These are phyloP conservation scores for Bombus superbus DNA, from an alignment of 1,140 invertebrate genomes.

Conservation along the genomic window DNA sequence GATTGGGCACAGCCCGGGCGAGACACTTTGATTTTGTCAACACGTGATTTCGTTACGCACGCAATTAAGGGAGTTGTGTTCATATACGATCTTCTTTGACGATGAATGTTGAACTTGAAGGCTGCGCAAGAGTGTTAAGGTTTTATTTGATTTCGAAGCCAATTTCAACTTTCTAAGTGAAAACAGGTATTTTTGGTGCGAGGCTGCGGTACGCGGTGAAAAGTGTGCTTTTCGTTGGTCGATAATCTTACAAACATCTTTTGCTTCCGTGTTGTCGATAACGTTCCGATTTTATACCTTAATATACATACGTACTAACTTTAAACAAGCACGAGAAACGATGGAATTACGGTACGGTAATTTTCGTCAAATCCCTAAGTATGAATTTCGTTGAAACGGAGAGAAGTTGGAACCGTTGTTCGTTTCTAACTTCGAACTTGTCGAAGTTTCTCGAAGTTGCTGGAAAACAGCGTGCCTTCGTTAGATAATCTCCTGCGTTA, in stretches of 20 bases:
- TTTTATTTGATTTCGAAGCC: not conserved
- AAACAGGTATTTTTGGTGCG: not conserved
- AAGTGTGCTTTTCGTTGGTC: not conserved
- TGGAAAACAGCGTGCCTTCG: not conserved
- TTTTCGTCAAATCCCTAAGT: too few relatives aligned
- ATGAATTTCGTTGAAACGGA: too few relatives aligned
- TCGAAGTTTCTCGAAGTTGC: not conserved
- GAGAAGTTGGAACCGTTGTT: too few relatives aligned
- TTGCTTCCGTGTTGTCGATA: not conserved
- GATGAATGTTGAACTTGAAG: not conserved
- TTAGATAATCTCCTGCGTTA: too few relatives aligned
- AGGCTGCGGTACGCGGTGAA: not conserved
- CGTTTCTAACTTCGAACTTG: too few relatives aligned
- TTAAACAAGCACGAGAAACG: not conserved
- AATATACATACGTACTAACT: too few relatives aligned
- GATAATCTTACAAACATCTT: not conserved
- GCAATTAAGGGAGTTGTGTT: not conserved
- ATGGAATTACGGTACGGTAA: not conserved
- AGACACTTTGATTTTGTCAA: conserved; percentile 18
- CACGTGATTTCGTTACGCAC: not conserved
- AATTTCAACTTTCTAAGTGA: not conserved
- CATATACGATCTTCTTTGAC: not conserved
- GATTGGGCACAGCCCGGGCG: not conserved
- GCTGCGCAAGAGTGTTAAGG: not conserved
- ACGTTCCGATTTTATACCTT: not conserved